Evolutionary conservation across 2,113 vertebrate genomes (phyloP).

Genomic region (Ailuropoda melanoleuca): DNA sequence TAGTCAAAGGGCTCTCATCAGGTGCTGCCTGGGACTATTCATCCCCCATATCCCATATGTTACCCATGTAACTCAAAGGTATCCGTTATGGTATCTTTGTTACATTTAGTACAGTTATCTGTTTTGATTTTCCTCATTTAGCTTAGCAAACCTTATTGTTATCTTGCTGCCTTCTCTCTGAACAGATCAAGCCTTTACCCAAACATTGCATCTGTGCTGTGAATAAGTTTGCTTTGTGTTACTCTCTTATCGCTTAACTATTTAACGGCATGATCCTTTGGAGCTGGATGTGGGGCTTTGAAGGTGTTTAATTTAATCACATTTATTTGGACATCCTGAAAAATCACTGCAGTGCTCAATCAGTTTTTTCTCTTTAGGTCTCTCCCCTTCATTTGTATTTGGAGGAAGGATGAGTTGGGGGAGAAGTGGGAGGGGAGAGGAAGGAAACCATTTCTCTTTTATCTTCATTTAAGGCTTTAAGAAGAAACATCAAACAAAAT

Average conservation of each 20-base stretch:
- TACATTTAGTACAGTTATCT: neutral
- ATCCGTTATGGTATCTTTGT: neutral
- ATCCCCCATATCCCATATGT: neutral
- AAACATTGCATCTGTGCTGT: neutral
- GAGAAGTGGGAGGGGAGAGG: neutral
- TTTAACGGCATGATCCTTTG: neutral
- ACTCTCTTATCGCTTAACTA: neutral
- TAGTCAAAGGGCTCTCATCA: neutral
- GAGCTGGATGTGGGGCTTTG: neutral
- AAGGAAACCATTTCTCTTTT: neutral
- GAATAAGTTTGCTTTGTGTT: neutral
- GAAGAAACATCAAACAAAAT: conserved; percentile 18
- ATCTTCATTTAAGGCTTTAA: neutral
- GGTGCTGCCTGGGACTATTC: neutral
- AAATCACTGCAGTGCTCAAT: neutral
- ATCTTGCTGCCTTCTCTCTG: neutral
- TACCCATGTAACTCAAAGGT: neutral
- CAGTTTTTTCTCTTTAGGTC: neutral
- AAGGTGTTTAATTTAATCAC: neutral
- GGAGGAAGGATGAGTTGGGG: neutral
- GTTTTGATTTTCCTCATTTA: neutral
- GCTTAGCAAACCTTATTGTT: neutral
- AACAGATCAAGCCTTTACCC: neutral
- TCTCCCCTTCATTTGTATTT: neutral
- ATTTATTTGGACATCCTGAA: neutral